A percentile compares a stretch with the other conserved stretches of the same genome.
Evolutionary conservation across 2,113 vertebrate species (phyloP).

Genomic region (Erythrocercus mccallii): DNA sequence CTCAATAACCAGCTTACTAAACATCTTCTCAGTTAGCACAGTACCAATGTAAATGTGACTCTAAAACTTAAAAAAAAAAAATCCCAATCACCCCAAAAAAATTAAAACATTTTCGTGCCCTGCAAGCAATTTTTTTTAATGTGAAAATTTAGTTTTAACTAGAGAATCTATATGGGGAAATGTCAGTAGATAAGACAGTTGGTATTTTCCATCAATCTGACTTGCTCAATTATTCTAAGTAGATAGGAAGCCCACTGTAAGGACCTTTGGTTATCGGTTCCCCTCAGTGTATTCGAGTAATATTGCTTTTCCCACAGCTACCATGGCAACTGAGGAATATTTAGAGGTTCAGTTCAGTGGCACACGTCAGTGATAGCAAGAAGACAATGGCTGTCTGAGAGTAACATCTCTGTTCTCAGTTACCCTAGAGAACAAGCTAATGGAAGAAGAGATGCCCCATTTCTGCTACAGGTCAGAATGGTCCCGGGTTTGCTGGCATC

Average conservation of each 20-base stretch:
- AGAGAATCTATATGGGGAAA: not conserved
- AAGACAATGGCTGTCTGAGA: not conserved
- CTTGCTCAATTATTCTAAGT: not conserved
- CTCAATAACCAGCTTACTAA: not conserved
- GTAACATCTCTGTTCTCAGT: not conserved
- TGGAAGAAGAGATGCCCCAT: not conserved
- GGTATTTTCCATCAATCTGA: not conserved
- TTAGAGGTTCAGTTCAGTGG: not conserved
- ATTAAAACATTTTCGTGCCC: not conserved
- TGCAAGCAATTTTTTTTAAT: not conserved
- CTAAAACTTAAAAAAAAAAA: not conserved
- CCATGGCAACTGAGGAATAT: slow-evolving; percentile 23
- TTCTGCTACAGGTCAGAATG: not conserved
- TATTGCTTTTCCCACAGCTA: not conserved
- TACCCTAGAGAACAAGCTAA: not conserved
- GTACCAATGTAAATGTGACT: not conserved
- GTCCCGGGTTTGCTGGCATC: not conserved
- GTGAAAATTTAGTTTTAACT: not conserved
- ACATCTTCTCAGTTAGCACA: not conserved
- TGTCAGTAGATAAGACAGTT: not conserved
- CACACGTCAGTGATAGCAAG: not conserved
- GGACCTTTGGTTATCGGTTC: not conserved
- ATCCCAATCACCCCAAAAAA: not conserved
- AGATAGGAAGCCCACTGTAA: not conserved
- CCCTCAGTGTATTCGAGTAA: not conserved